These are phyloP conservation scores for Bradypus variegatus DNA, from an alignment of 2,797 vertebrate genomes.

Conservation along the genomic window DNA sequence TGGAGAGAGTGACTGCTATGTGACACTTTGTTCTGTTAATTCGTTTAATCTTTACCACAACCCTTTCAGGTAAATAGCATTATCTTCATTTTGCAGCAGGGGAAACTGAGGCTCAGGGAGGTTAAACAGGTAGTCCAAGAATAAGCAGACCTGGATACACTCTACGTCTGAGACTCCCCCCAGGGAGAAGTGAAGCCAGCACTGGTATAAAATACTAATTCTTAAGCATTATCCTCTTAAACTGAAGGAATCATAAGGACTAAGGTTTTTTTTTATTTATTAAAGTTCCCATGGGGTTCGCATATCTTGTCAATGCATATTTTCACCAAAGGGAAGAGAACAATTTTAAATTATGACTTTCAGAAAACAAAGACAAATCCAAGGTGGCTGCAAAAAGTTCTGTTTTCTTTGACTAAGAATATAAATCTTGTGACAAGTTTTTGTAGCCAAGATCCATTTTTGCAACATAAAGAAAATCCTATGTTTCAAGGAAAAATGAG, in stretches of 20 bases:
- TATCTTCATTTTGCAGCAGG: neutral
- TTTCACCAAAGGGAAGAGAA: neutral
- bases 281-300: too few relatives aligned
- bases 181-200: neutral
- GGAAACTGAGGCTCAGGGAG: neutral
- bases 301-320: neutral
- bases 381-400: neutral
- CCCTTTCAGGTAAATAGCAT: neutral
- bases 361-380: neutral
- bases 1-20: neutral
- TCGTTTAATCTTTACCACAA: neutral
- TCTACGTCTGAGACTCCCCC: neutral
- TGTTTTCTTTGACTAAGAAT: neutral
- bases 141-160: neutral
- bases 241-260: neutral
- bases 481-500: neutral
- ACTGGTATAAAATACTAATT: neutral
- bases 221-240: neutral
- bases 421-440: neutral
- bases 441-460: neutral
- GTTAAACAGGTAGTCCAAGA: too few relatives aligned
- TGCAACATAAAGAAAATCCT: neutral
- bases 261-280: neutral
- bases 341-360: neutral
- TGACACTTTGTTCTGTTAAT: neutral